Evolutionary conservation across 2,888 invertebrate genomes (phyloP), one percentile per base, ranked within the genome.

Genomic region (Cephus pulcher): DNA sequence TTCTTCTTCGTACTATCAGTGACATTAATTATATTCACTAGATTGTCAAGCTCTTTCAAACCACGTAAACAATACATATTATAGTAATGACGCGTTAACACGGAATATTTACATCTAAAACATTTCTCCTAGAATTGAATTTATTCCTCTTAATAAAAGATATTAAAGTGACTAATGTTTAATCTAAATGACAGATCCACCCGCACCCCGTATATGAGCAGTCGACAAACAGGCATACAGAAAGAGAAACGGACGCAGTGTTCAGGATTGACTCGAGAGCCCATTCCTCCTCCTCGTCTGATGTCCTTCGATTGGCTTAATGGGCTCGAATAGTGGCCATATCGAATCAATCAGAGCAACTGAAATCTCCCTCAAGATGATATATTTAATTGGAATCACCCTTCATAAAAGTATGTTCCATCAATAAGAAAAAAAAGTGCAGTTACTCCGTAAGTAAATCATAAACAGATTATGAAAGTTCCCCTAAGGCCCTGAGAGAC

Each of bases 301-400:
- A 85, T 85, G 84, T 34, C 74, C 83, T 85, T 85, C 81, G 82
- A 85, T 84, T 84, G 81, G 81, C 74, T 82, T 85, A 85, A 84
- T 84, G 82, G 84, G 83, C 75, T 82, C 85, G 82, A 84, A 84
- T 84, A 83, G 80, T 83, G 79, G 79, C n/a, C 73, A 80, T 82
- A 84, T 83, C 83, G 83, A 79, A 82, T 79, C 80, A 83, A 84
- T 80, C 71, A 56, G 80, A 71, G 73, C 78, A 76, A 75, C 73
- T 75, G 23, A 56, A 56, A 23, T 56, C 9, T 56, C 23, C 56
- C 1, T 9, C 56, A 23, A 23, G 23, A 56, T 56, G 56, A 56
- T 56, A 56, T 9, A 56, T 23, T 56, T 56, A 56, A 56, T 23
- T 9, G 15, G 56, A 56, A 56, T 56, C 23, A 23, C 56, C 15